Evolutionary conservation across 2,888 invertebrate species (phyloP), one percentile per base, ranked within the genome.

Genomic region (Melolontha melolontha): DNA sequence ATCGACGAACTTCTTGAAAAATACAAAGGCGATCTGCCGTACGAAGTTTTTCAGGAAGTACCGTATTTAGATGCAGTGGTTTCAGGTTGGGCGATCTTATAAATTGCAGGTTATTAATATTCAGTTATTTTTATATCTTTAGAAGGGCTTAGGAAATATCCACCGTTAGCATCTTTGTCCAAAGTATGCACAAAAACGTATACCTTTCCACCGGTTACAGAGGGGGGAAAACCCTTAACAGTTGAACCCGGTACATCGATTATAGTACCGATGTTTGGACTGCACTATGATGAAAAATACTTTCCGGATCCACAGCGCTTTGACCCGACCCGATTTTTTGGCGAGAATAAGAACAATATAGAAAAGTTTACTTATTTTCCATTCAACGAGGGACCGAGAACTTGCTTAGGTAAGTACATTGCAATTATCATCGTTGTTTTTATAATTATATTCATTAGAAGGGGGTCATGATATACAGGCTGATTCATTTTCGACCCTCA

Each of bases 31-130:
- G 81, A 80, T n/a, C 79, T 87, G 0, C 82, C 81, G 52, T 88
- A 86, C 70, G 86, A 84, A 22, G 79, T 82, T 0, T 79, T 89
- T 0, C 83, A 85, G 66, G 82, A 81, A 16, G 83, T 89, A 85
- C 79, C 80, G 10, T 89, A 88, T 66, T 77, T 89, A 80, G 88
- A 89, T 55, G 86, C 87, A 85, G 86, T 88, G 0, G 77, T 88
- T 0, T 86, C 86, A 73, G 85, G 85, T 85, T 34, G 7, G 34
- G 74, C 66, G 41, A 40, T 68, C 63, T 55, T 7, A 1, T 2
- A 29, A 16, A 41, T 50, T 12, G 29, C 40, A 16, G 16, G 4
- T 42, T 29, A n/a, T 16, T n/a, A 42, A 17, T 47, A 14, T 39
- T 39, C 2, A 16, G 14, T 50, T n/a, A 27, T 11, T 27, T 22